Evolutionary conservation across 2,888 invertebrate species (phyloP), one percentile per base, ranked within the genome.

Genomic region (Agrotis exclamationis): DNA sequence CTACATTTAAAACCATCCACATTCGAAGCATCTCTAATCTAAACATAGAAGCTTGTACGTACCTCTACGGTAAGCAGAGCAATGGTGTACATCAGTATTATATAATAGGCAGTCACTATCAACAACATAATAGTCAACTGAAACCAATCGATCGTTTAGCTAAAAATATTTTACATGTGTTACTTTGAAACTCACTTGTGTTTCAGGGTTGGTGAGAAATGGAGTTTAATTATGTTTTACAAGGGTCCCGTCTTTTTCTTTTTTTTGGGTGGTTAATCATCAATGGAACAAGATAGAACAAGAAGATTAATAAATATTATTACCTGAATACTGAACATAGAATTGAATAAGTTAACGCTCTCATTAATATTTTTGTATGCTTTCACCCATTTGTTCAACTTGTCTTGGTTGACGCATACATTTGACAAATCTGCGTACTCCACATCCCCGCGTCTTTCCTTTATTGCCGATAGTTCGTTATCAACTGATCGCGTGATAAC

Each of bases 271-370:
- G 9, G 9, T 39, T 1, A 39, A 39, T 39, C 11, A 11, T 39
- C 39, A 39, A 9, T 39, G 11, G 11, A 39, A 33, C 7, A 7
- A 28, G 28, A 7, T 33, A 33, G 7, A 33, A 33, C 7, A 9
- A 39, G 39, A 39, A 39, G 11, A 39, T 39, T 16, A 45, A 16
- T 45, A 16, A 45, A 45, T 6, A 54, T 18, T 13, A n/a, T 33
- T 56, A 89, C 90, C 86, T 90, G 89, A 22, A 81, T 28, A 45
- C 86, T 84, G 62, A 89, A 90, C 39, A 88, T 83, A 3, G 64
- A 14, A 63, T 87, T 88, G 58, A 80, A 87, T 44, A 88, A 47
- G 39, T 84, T 80, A 14, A 86, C 84, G 64, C 79, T 85, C 33
- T 85, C 79, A n/a, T 82, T 81, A 16, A 89, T 72, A 66, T 81